Base-by-base conservation (phyloP, 53 echinoderm and acorn worm species). In the Crossaster papposus region DNA sequence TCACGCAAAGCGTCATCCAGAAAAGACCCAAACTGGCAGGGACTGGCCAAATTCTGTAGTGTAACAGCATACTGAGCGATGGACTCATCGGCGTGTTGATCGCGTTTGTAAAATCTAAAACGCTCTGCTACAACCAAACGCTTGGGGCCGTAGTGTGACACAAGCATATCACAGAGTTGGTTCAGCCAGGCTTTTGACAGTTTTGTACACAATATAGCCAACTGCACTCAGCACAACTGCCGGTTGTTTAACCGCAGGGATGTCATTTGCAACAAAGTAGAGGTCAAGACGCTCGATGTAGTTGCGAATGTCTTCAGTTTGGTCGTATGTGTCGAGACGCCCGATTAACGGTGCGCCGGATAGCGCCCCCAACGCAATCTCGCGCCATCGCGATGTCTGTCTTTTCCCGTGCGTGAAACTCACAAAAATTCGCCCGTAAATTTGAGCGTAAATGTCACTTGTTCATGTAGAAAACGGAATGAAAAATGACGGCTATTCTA, bases 81-180 rank as follows among this genome's bases (percentile, higher is more conserved):
- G 18, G 22, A 32, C 64, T 90, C 83, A 26, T 64, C 78, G 14
- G 54, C 36, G 20, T 81, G 44, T 76, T 90, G 90, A 29, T 54
- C 54, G 0, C 72, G 58, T 30, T 52, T 72, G 44, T 83, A 83
- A 35, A 89, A 89, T 31, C 71, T 64, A 33, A 78, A 90, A 1
- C 84, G n/a, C 29, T 90, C 91, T 1, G n/a, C n/a, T n/a, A 90
- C 17, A 4, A 83, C 83, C 15, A 82, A 77, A 20, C 82, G 90
- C 38, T 54, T 82, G 53, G 68, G 81, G 26, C 81, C 80, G 50
- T 70, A 84, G 36, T 84, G 84, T 30, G 68, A 38, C 2, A 30
- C 64, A 14, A 84, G 54, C n/a, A 84, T 24, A 4, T 68, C 71
- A 70, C 72, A 68, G n/a, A n/a, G n/a, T n/a, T n/a, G n/a, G n/a